These are phyloP conservation scores for Scopus umbretta DNA, from an alignment of 2,113 vertebrate genomes.

Conservation along the genomic window DNA sequence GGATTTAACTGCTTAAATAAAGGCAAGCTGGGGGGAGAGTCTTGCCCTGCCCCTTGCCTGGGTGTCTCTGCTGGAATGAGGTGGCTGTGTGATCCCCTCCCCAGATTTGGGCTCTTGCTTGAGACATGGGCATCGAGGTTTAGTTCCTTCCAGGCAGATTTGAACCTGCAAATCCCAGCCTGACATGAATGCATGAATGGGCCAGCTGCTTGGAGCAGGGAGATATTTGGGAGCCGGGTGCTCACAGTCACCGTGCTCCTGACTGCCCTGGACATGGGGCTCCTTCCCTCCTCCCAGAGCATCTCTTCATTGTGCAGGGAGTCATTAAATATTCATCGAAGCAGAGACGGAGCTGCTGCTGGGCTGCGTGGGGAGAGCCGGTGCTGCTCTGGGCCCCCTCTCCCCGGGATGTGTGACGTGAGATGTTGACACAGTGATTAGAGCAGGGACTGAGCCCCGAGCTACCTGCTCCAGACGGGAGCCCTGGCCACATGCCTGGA, in stretches of 20 bases:
- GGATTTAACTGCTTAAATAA: background rate
- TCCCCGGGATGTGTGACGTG: background rate
- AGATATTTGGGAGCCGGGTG: background rate
- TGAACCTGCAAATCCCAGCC: background rate
- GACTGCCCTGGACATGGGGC: background rate
- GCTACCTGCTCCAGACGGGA: background rate
- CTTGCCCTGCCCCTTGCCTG: background rate
- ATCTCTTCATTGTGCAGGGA: background rate
- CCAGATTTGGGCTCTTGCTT: background rate
- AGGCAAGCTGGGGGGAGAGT: background rate
- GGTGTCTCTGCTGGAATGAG: background rate
- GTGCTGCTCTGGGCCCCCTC: background rate
- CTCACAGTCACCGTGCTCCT: background rate
- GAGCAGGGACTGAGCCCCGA: background rate
- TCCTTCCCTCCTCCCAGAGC: background rate
- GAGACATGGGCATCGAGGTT: background rate
- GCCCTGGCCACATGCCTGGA: accelerated
- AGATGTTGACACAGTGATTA: constrained; percentile 25
- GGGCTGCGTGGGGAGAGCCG: background rate
- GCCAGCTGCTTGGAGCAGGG: background rate
- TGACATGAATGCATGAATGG: background rate
- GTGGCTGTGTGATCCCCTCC: background rate
- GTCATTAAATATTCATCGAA: constrained; percentile 43
- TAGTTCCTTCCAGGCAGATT: background rate
- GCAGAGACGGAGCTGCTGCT: accelerated